These are phyloP conservation scores for Fregetta grallaria DNA, from an alignment of 2,113 vertebrate species.

Conservation along the genomic window DNA sequence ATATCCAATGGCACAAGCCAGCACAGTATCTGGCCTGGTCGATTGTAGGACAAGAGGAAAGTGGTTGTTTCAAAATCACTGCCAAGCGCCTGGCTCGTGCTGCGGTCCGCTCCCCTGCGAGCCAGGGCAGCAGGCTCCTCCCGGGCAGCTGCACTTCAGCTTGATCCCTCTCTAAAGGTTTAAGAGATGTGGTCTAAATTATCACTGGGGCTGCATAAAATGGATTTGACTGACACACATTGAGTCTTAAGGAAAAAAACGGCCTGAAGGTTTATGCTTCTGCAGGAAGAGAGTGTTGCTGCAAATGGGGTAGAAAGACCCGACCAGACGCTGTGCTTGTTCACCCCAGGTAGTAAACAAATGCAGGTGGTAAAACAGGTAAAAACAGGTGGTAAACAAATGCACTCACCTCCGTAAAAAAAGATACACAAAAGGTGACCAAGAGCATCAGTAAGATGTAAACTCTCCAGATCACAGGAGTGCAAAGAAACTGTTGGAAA, in stretches of 20 bases:
- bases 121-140: neutral
- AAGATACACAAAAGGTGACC: slow-evolving; percentile 58
- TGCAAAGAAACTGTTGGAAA: slow-evolving; percentile 64
- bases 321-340: neutral
- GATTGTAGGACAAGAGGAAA: neutral
- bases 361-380: neutral
- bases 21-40: neutral
- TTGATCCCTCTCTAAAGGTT: neutral
- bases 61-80: neutral
- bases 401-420: slow-evolving; percentile 70
- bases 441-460: slow-evolving; percentile 50
- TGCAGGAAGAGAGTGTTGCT: neutral
- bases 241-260: neutral
- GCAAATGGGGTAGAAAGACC: neutral
- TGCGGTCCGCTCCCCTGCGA: rapidly evolving
- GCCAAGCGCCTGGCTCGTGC: neutral
- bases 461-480: slow-evolving; percentile 68
- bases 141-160: neutral
- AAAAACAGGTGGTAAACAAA: neutral
- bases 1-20: neutral
- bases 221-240: neutral
- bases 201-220: neutral
- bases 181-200: neutral
- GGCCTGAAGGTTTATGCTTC: neutral
- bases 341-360: neutral